Conservation (phyloP, 2,797 vertebrate species). For the Eulemur coronatus region DNA sequence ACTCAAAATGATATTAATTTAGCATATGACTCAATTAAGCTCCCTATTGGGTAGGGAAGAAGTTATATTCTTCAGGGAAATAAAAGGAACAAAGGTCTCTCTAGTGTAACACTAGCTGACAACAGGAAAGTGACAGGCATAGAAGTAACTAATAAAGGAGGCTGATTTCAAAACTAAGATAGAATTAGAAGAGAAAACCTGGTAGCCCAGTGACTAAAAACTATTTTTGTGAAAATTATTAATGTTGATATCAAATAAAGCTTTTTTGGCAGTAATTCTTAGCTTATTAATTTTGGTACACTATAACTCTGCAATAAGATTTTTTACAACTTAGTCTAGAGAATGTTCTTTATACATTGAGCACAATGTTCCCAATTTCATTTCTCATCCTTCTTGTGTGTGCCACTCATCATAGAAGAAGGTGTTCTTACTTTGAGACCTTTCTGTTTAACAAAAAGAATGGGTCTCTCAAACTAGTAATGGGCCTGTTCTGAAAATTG, state of each 20-base stretch:
- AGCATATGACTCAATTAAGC: not conserved
- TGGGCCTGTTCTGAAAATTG: not conserved
- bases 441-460: constrained; percentile 51
- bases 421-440: not conserved
- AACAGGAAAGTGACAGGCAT: not conserved
- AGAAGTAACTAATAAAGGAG: not conserved
- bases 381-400: not conserved
- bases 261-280: not conserved
- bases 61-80: not conserved
- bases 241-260: not conserved
- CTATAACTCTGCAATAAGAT: not conserved
- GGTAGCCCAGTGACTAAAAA: not conserved
- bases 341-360: not conserved
- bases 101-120: not conserved
- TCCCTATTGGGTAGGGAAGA: not conserved
- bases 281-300: not conserved
- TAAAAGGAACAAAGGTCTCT: not conserved
- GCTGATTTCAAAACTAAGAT: not conserved
- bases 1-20: constrained; percentile 35
- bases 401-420: not conserved
- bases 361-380: constrained; percentile 25
- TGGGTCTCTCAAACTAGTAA: not conserved
- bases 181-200: constrained; percentile 31
- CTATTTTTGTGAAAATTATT: not conserved
- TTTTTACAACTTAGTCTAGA: constrained; percentile 18